Evolutionary conservation across 2,113 vertebrate species (phyloP), one percentile per base, ranked within the genome.

Genomic region (Lates calcarifer): DNA sequence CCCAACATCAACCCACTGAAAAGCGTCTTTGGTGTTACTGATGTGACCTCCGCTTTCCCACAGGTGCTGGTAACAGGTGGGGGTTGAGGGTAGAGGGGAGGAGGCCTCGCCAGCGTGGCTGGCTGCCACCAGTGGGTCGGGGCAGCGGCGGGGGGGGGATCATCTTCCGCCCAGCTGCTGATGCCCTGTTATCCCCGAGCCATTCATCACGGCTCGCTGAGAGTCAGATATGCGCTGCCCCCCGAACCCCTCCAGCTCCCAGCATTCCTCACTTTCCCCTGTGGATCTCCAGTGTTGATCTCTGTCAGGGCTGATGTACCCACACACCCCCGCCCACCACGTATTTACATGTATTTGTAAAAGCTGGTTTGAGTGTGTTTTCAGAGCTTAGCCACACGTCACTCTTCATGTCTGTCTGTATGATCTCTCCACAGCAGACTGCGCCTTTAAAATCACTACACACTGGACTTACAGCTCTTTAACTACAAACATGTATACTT

Each of bases 141-240:
- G 55, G n/a, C n/a, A n/a, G n/a, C n/a, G n/a, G n/a, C n/a, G 20
- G 51, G 41, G 74, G 17, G 53, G 57, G 24, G 83, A 90, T 93
- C 88, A 83, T 90, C 92, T 92, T 94, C 90, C 81, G 79, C 85
- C 88, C 89, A 94, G 92, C 92, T 92, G 88, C 91, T 83, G 87
- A 89, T 89, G 87, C 79, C 87, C 91, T 68, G 89, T 87, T 89
- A 82, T 88, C 90, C 83, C 71, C 20, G 39, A 77, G 85, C 65
- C 72, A 90, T 92, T 90, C 88, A 91, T 93, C 91, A 90, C 84
- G 83, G 88, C 82, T 90, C 88, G 84, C 90, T 90, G 90, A 92
- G 69, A 89, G 88, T 74, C 86, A 92, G 87, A 86, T 87, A 93
- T 91, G 87, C 57, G n/a, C 69, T 67, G 28, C 79, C 58, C 74